A percentile compares a stretch with the other conserved stretches of the same genome.
Evolutionary conservation across 2,113 vertebrate species (phyloP).

Genomic region (Catharus fuscescens): DNA sequence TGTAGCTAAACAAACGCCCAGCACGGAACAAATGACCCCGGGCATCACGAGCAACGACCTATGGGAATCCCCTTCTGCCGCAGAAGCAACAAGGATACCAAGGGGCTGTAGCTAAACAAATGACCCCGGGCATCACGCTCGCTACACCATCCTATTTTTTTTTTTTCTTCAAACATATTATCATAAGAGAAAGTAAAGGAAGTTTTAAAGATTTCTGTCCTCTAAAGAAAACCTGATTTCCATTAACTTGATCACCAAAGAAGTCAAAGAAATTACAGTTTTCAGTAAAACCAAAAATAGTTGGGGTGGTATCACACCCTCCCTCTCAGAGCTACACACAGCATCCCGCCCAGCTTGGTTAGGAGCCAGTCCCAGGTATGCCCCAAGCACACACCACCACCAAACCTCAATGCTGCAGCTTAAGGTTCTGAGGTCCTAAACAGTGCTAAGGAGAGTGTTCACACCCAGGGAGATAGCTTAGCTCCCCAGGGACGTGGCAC

Average conservation of each 20-base stretch:
- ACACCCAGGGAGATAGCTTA: accelerated
- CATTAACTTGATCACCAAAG: not conserved
- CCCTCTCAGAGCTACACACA: not conserved
- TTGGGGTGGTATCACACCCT: not conserved
- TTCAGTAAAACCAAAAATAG: not conserved
- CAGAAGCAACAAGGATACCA: not conserved
- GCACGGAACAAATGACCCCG: accelerated
- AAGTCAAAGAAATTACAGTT: not conserved
- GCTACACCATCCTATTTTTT: too few species aligned
- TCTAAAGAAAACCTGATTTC: not conserved
- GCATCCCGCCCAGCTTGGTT: accelerated
- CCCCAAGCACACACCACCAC: accelerated
- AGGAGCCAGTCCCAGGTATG: not conserved
- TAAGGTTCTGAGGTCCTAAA: not conserved
- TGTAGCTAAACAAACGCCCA: accelerated
- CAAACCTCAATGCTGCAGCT: accelerated
- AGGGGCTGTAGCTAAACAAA: not conserved
- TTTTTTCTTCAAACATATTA: not conserved
- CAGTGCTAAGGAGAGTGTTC: not conserved
- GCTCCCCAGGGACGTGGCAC: not conserved
- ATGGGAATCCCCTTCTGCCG: not conserved
- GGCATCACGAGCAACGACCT: not conserved
- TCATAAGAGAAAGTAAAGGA: not conserved
- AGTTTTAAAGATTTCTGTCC: not conserved
- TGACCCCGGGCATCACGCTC: accelerated